A percentile compares a stretch with the other conserved stretches of the same genome.
Conservation (phyloP, 2,888 invertebrate species). For the Sphaerophoria taeniata region DNA sequence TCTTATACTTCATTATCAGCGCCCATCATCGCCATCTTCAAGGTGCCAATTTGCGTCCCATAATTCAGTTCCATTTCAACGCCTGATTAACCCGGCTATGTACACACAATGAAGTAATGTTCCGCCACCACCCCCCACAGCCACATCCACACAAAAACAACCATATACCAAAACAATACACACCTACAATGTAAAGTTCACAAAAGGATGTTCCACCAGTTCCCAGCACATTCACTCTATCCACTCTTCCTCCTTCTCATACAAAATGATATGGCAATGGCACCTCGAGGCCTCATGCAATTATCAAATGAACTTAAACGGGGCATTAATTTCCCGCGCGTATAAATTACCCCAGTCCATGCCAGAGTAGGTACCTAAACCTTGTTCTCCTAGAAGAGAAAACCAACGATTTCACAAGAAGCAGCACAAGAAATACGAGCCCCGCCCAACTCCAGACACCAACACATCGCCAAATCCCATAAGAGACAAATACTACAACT, state of each 20-base stretch:
- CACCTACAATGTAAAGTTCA: slow-evolving; percentile 70
- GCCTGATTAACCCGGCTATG: slow-evolving; percentile 73
- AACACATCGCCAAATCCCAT: slow-evolving; percentile 11
- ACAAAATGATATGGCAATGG: slow-evolving; percentile 80
- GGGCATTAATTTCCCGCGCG: slow-evolving; percentile 78
- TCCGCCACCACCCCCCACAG: slow-evolving; percentile 69
- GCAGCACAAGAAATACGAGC: slow-evolving; percentile 67
- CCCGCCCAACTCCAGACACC: slow-evolving; percentile 65
- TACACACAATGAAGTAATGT: slow-evolving; percentile 74
- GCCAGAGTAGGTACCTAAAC: slow-evolving; percentile 16
- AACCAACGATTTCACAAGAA: slow-evolving; percentile 29
- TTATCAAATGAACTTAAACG: slow-evolving; percentile 83
- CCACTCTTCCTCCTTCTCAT: slow-evolving; percentile 69
- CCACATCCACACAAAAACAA: slow-evolving; percentile 35
- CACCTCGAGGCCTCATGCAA: slow-evolving; percentile 83
- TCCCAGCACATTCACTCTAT: slow-evolving; percentile 50
- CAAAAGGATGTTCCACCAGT: slow-evolving; percentile 55
- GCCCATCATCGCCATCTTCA: slow-evolving; percentile 74
- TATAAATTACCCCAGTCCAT: slow-evolving; percentile 75
- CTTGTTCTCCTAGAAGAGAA: no score
- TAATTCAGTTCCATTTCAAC: slow-evolving; percentile 75
- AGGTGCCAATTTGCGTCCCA: slow-evolving; percentile 75
- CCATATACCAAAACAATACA: no score
- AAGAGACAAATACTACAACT: slow-evolving; percentile 2
- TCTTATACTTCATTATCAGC: slow-evolving; percentile 73